Percentiles rank a stretch among this genome's conserved stretches.
phyloP scores from a whole-genome alignment of 2,888 invertebrate species.

The Synergus laeviventris region DNA sequence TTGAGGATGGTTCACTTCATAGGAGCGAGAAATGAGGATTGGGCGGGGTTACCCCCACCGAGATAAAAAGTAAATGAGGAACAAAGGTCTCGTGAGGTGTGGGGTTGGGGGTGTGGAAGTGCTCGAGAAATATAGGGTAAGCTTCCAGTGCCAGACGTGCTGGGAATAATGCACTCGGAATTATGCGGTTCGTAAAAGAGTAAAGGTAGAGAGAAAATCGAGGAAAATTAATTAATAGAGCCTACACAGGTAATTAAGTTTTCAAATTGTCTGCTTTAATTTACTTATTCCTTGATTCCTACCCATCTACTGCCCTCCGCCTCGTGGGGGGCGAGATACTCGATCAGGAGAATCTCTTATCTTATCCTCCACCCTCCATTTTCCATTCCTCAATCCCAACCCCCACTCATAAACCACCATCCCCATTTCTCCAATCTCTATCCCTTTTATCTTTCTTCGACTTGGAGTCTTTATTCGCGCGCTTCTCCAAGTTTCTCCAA shows the following conservation, averaged over 20 bases:
- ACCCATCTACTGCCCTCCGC: slow-evolving; percentile 46
- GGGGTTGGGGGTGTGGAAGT: slow-evolving; percentile 55
- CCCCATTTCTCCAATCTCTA: not conserved
- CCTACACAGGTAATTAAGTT: slow-evolving; percentile 75
- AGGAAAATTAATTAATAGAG: slow-evolving; percentile 75
- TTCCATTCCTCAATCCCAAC: too few relatives aligned
- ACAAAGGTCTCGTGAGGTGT: slow-evolving; percentile 65
- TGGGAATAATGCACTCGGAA: slow-evolving; percentile 74
- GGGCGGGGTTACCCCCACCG: slow-evolving; percentile 61
- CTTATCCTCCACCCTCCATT: not conserved
- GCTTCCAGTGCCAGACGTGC: slow-evolving; percentile 72
- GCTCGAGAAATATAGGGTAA: slow-evolving; percentile 56
- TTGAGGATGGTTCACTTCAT: slow-evolving; percentile 41
- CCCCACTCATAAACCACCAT: not conserved
- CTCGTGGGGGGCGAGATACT: slow-evolving; percentile 1
- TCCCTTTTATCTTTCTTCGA: slow-evolving; percentile 15
- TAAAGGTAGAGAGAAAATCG: slow-evolving; percentile 69
- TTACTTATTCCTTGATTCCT: slow-evolving; percentile 54
- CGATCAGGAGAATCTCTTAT: slow-evolving; percentile 32
- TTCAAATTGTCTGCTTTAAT: slow-evolving; percentile 69
- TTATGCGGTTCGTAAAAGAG: slow-evolving; percentile 68
- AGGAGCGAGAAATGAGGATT: slow-evolving; percentile 52
- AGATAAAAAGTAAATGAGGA: slow-evolving; percentile 76
- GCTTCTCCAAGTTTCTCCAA: slow-evolving; percentile 20
- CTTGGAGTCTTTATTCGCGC: slow-evolving; percentile 42